Base-by-base conservation (phyloP, 2,888 invertebrate species). In the Leucophenga montana region DNA sequence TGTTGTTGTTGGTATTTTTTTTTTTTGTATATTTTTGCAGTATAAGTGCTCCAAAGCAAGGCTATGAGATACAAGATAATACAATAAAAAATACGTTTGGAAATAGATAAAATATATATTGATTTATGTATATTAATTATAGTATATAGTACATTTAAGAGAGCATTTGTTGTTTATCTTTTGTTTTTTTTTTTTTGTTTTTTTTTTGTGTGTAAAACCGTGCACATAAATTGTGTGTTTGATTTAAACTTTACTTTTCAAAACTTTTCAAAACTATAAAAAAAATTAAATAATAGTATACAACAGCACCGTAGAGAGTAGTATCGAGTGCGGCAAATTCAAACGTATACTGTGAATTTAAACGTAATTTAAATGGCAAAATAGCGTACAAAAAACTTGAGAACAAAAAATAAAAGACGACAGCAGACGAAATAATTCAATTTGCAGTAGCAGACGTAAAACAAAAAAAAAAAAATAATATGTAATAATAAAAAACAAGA, bases 21-120 rank as follows among this genome's bases (percentile, higher is more conserved):
- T 18, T 62, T 70, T 71, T 73, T 31, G 11, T 33, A 72, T 75
- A 78, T 67, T 82, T 78, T 80, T 84, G 85, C 79, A 82, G 85
- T 84, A 85, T 86, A 81, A 85, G 88, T 88, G 88, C 88, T 88
- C 88, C 87, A 88, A 87, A 87, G 87, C 88, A 87, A 88, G 39
- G 87, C 87, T 87, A 87, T 87, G 87, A 88, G 84, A 88, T 87
- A 86, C 84, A 87, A 85, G 84, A 87, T 85, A 83, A 74, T 81
- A 86, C 77, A 85, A 78, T 85, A 77, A 84, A 77, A 84, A 83
- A 85, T 46, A 64, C 62, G 22, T 57, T 20, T 61, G 46, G 27
- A 78, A 83, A 76, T 77, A 82, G 79, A 82, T 78, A 78, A 82
- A 75, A 69, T 77, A 66, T 79, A 77, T n/a, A n/a, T n/a, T n/a